phyloP scores from a whole-genome alignment of 2,797 vertebrate genomes.

The Pyrocephalus nanus region DNA sequence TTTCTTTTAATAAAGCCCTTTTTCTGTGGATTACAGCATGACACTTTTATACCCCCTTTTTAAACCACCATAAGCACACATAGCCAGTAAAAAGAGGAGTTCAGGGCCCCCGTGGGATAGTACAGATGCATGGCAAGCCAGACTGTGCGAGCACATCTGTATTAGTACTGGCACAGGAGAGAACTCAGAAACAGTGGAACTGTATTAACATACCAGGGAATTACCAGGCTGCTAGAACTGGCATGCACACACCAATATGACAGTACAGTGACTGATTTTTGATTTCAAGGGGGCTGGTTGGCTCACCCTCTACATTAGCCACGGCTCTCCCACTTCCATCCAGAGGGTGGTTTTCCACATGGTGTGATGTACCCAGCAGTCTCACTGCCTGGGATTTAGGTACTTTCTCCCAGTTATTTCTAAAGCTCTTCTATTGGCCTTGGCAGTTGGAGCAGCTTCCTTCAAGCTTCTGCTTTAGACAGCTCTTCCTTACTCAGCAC shows the following conservation, averaged over 20 bases:
- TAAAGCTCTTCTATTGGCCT: neutral
- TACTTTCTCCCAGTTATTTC: neutral
- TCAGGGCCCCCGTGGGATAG: accelerated
- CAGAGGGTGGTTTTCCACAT: neutral
- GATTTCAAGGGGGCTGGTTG: neutral
- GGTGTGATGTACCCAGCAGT: accelerated
- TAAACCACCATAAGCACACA: neutral
- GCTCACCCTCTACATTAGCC: neutral
- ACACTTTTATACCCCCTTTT: neutral
- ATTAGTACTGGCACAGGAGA: neutral
- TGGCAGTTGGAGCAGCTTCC: neutral
- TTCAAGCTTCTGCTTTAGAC: neutral
- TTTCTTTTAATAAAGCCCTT: neutral
- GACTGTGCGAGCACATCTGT: accelerated
- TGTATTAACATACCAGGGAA: accelerated
- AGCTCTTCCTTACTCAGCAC: neutral
- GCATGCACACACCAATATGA: accelerated
- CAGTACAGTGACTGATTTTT: accelerated
- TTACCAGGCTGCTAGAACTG: neutral
- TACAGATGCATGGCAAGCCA: neutral
- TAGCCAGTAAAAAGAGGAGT: neutral
- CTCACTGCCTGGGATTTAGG: accelerated
- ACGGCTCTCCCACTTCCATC: neutral
- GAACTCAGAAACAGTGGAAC: neutral
- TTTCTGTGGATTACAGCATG: neutral